phyloP scores from a whole-genome alignment of 2,797 vertebrate species.

The Alosa sapidissima region DNA sequence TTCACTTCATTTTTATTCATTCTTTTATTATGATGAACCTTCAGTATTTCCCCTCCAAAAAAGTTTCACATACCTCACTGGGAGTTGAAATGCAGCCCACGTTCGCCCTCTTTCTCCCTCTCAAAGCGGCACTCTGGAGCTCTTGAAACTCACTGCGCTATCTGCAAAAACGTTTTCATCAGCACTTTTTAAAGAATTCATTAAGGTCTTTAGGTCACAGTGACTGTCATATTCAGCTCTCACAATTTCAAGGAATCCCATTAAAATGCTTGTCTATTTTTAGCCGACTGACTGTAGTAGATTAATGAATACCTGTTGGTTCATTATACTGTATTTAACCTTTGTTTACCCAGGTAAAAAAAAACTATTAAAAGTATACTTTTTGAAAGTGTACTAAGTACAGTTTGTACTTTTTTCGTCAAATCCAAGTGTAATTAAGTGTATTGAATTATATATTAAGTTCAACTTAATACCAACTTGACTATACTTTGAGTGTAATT shows the following conservation, averaged over 20 bases:
- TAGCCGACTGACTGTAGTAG: slow-evolving; percentile 32
- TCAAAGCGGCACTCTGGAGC: slow-evolving; percentile 49
- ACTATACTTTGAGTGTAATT: too few relatives aligned
- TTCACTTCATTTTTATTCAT: slow-evolving; percentile 20
- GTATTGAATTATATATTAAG: too few relatives aligned
- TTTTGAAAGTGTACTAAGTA: too few relatives aligned
- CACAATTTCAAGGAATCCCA: slow-evolving; percentile 51
- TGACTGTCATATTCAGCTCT: slow-evolving; percentile 47
- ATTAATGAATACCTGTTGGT: slow-evolving; percentile 41
- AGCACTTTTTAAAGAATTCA: slow-evolving; percentile 64
- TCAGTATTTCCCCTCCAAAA: slow-evolving; percentile 30
- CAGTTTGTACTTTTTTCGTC: too few relatives aligned
- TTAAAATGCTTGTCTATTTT: slow-evolving; percentile 52
- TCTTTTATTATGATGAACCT: slow-evolving; percentile 31
- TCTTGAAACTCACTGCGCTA: slow-evolving; percentile 46
- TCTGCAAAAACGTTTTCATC: slow-evolving; percentile 61
- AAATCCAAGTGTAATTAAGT: too few relatives aligned
- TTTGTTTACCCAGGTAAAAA: background rate
- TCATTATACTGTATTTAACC: background rate
- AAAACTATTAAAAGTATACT: too few relatives aligned
- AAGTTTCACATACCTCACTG: slow-evolving; percentile 44
- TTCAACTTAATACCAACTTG: too few relatives aligned
- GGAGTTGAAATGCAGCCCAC: slow-evolving; percentile 53
- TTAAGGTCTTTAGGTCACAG: slow-evolving; percentile 55
- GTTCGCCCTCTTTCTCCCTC: slow-evolving; percentile 40